Conservation (phyloP, 2,888 invertebrate species). For the Exocentrus adspersus region DNA sequence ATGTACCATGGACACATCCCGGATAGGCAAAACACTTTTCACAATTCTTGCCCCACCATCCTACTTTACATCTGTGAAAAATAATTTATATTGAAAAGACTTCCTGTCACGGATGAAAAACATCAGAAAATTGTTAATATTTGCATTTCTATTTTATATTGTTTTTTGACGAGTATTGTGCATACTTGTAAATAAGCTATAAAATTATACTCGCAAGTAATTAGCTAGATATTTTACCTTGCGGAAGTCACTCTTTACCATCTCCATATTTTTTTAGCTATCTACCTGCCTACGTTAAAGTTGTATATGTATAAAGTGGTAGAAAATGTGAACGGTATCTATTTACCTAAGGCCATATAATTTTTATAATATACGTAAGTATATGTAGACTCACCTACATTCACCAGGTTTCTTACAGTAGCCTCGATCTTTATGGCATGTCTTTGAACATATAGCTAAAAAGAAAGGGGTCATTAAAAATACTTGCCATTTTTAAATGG, state of each 20-base stretch:
- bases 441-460: slow-evolving; percentile 84
- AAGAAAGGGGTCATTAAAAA: slow-evolving; percentile 35
- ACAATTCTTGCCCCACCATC: slow-evolving; percentile 84
- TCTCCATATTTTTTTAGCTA: too few species aligned
- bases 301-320: not conserved
- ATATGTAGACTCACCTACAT: slow-evolving; percentile 77
- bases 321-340: slow-evolving; percentile 6
- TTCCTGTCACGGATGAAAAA: too few species aligned
- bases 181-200: too few species aligned
- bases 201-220: too few species aligned
- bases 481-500: too few species aligned
- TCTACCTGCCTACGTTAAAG: too few species aligned
- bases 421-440: slow-evolving; percentile 85
- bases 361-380: slow-evolving; percentile 2
- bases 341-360: not conserved
- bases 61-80: slow-evolving; percentile 78
- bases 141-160: too few species aligned
- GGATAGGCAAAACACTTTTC: slow-evolving; percentile 85
- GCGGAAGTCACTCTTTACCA: too few species aligned
- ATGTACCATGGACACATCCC: slow-evolving; percentile 87
- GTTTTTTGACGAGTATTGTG: too few species aligned
- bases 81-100: not conserved
- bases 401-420: slow-evolving; percentile 83
- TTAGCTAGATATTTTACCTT: too few species aligned
- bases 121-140: too few species aligned